Percentiles rank a stretch among this genome's conserved stretches.
Evolutionary conservation across 2,797 vertebrate species (phyloP).

Genomic region (Tragelaphus eurycerus): DNA sequence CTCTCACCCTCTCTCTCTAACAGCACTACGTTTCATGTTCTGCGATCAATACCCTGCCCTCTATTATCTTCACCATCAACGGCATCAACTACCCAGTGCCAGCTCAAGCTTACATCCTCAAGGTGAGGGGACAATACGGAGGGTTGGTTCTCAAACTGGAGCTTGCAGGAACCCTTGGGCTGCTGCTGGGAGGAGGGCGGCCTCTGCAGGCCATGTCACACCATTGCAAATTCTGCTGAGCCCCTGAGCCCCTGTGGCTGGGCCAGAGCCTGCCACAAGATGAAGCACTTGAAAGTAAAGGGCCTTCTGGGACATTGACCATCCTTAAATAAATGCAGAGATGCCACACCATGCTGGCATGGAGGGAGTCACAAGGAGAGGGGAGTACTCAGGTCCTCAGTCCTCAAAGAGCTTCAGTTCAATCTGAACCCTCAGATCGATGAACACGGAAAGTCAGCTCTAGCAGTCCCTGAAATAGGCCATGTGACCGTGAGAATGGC

Average conservation of each 20-base stretch:
- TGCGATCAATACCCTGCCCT: background rate
- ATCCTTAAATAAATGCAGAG: background rate
- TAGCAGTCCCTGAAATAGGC: background rate
- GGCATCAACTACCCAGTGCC: background rate
- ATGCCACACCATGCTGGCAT: background rate
- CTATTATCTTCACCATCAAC: background rate
- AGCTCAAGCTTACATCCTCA: background rate
- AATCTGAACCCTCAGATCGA: background rate
- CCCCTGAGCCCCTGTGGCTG: background rate
- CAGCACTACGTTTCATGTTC: background rate
- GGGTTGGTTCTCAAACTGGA: background rate
- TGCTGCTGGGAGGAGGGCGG: background rate
- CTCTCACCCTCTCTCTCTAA: background rate
- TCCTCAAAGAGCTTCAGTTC: background rate
- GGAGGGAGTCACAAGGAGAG: background rate
- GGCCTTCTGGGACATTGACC: fast-evolving
- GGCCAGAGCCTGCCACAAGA: background rate
- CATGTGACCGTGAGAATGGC: background rate
- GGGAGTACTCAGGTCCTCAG: background rate
- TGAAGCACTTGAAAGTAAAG: background rate
- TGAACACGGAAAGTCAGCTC: background rate
- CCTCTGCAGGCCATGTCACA: background rate
- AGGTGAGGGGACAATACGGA: background rate
- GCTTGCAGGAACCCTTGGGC: background rate
- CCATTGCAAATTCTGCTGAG: background rate